Conservation (phyloP, 2,797 vertebrate genomes). For the Erpetoichthys calabaricus region DNA sequence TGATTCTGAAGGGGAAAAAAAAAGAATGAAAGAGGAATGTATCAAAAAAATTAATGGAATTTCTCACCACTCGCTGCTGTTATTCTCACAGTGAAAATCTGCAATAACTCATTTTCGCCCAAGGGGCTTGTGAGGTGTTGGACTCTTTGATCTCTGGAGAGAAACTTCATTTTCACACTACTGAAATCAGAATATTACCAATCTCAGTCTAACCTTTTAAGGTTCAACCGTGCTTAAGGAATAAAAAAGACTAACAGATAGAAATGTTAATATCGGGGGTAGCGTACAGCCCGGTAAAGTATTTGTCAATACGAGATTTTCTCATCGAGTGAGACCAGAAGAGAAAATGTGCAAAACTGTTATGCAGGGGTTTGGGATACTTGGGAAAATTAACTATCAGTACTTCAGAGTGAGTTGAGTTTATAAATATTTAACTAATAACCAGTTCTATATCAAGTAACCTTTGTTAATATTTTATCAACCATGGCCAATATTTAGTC, state of each 20-base stretch:
- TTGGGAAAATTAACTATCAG: no score
- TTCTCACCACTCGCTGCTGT: not conserved
- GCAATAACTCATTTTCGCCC: not conserved
- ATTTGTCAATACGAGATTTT: no score
- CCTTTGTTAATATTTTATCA: no score
- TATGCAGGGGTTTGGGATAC: no score
- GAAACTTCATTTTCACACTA: constrained; percentile 7
- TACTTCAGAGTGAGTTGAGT: no score
- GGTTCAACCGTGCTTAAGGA: constrained; percentile 7
- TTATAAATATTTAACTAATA: no score
- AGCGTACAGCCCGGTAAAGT: not conserved
- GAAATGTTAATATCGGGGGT: constrained; percentile 3
- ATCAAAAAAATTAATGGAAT: not conserved
- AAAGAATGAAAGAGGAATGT: not conserved
- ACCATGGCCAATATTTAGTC: no score
- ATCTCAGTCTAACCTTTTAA: constrained; percentile 3
- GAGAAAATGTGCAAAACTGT: no score
- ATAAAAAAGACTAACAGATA: not conserved
- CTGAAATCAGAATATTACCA: constrained; percentile 1
- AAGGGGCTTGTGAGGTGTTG: not conserved
- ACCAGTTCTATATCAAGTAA: no score
- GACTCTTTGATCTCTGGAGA: not conserved
- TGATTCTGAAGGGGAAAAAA: not conserved
- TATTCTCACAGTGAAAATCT: constrained; percentile 1
- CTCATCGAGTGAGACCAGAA: no score